Conservation (phyloP, 2,888 invertebrate species). For the Volucella bombylans region DNA sequence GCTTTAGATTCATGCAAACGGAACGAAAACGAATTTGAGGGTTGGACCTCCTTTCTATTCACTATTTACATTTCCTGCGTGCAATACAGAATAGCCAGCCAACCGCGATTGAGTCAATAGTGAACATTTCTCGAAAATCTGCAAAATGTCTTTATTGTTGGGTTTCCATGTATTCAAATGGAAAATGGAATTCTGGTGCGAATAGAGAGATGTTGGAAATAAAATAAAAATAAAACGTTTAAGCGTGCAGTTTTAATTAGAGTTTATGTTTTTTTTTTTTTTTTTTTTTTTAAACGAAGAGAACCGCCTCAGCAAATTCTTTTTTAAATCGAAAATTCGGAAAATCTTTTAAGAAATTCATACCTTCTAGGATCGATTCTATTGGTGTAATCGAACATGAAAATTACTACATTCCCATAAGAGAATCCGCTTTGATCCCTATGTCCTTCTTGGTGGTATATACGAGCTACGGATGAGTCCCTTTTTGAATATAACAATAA, state of each 20-base stretch:
- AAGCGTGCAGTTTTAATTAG: conserved; percentile 53
- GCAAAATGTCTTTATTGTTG: conserved; percentile 31
- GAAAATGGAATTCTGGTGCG: conserved; percentile 20
- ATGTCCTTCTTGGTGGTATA: conserved; percentile 30
- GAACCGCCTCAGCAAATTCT: conserved; percentile 12
- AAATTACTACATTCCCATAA: conserved; percentile 57
- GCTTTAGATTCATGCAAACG: conserved; percentile 57
- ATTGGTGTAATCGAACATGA: conserved; percentile 61
- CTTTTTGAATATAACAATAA: conserved; percentile 46
- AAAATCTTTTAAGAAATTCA: conserved; percentile 54
- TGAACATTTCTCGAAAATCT: conserved; percentile 20
- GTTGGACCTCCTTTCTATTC: conserved; percentile 57
- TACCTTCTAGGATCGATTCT: conserved; percentile 37
- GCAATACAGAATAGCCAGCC: conserved; percentile 36
- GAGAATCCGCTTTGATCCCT: conserved; percentile 27
- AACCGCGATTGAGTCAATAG: conserved; percentile 67
- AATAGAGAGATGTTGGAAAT: not conserved
- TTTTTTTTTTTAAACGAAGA: not conserved
- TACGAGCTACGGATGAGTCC: conserved; percentile 29
- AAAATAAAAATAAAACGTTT: conserved; percentile 9
- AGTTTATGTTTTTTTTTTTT: conserved; percentile 11
- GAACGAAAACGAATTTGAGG: conserved; percentile 39
- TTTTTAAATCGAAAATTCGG: conserved; percentile 41
- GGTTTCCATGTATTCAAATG: conserved; percentile 23
- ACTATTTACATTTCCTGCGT: conserved; percentile 66